Evolutionary conservation across 2,888 invertebrate species (phyloP), one percentile per base, ranked within the genome.

Genomic region (Gastrophysa polygoni): DNA sequence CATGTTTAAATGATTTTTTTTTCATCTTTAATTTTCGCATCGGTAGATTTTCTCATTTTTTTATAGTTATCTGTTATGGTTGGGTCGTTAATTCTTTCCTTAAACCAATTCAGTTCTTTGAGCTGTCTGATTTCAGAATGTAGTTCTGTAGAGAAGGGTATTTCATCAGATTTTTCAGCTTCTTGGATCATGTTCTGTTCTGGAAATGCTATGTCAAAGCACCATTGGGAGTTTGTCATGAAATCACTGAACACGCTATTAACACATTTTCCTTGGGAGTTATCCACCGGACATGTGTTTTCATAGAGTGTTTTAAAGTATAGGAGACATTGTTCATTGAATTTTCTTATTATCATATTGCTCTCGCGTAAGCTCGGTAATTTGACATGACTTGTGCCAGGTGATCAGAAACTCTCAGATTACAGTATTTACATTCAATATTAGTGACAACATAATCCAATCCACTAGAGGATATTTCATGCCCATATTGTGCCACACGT

Each of bases 31-130:
- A 32, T 51, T 28, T 51, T 51, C 11, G 14, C 14, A 18, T 51
- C 51, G 3, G 29, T 10, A 32, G 34, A 51, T 51, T 51, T 51
- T 28, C 29, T 51, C 18, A 32, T 10, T 4, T 28, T 29, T 51
- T 51, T 51, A 29, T 29, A 51, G 14, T 51, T 8, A 29, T 51
- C 32, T 8, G 34, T 32, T 29, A 51, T 51, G 16, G 16, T 34
- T 3, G 28, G 51, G 18, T 51, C 51, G 1, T 10, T 29, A 10
- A 18, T 16, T 17, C 32, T 32, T 51, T 51, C 32, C 28, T 51
- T 32, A 14, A 54, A 21, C 43, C 54, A 54, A 16, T 43, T 54
- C 18, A 54, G 16, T 16, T 54, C 17, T 54, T 21, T 43, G 8
- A 54, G 54, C 18, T 54, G 11, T 14, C 21, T 54, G 2, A 38